Conservation (phyloP, 1,140 invertebrate genomes). For the Cheumatopsyche charites region DNA sequence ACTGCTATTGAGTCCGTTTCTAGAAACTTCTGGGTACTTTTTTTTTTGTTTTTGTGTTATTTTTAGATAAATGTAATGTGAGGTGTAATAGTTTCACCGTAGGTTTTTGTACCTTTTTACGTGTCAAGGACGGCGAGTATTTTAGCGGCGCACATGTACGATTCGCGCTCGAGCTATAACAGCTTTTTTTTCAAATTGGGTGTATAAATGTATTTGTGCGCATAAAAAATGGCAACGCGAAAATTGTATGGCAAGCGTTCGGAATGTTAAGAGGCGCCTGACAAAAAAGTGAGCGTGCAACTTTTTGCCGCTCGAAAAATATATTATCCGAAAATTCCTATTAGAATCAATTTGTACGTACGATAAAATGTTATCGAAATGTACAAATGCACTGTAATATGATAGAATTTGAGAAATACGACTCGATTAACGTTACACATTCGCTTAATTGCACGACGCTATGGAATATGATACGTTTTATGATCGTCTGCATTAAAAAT, state of each 20-base stretch:
- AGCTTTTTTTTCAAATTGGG: neutral
- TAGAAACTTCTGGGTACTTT: conserved; percentile 8
- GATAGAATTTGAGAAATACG: conserved; percentile 10
- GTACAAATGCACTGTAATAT: too few species aligned
- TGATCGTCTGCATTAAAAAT: too few species aligned
- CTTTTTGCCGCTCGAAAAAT: neutral
- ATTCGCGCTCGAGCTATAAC: neutral
- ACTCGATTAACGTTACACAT: neutral
- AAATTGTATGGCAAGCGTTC: conserved; percentile 6
- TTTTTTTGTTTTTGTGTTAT: neutral
- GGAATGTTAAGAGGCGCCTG: conserved; percentile 8
- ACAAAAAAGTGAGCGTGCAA: neutral
- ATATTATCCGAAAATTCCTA: neutral
- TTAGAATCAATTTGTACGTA: too few species aligned
- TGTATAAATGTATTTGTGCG: neutral
- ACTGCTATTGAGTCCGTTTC: neutral
- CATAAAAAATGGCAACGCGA: neutral
- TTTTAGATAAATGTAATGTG: neutral
- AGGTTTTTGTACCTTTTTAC: conserved; percentile 24
- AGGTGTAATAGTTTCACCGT: neutral
- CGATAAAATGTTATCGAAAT: too few species aligned
- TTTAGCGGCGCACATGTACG: conserved; percentile 9
- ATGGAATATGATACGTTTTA: too few species aligned
- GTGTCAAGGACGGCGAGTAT: conserved; percentile 24
- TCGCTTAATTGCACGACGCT: too few species aligned